These are phyloP conservation scores for Pseudomugil gertrudae DNA, from an alignment of 2,797 vertebrate species.

Conservation along the genomic window DNA sequence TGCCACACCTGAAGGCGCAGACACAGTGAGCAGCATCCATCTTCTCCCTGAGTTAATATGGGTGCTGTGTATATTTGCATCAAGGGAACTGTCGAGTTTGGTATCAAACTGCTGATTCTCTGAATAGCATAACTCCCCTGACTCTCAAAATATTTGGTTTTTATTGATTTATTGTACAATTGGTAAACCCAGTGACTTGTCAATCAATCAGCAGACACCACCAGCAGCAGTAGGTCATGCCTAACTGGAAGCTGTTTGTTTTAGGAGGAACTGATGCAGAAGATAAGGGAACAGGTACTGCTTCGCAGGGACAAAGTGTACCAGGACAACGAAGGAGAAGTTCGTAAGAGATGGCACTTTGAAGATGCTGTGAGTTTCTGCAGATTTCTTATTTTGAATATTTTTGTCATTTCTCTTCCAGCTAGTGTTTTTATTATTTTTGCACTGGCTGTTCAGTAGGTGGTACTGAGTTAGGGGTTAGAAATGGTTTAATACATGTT, in stretches of 20 bases:
- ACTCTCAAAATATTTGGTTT: not conserved
- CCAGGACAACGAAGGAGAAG: slow-evolving; percentile 84
- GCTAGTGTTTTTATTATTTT: not conserved
- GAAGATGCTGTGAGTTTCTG: slow-evolving; percentile 82
- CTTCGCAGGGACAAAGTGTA: slow-evolving; percentile 80
- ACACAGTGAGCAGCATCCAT: slow-evolving; percentile 56
- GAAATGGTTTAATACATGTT: not conserved
- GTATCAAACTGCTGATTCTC: not conserved
- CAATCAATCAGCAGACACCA: not conserved
- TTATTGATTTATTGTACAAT: not conserved
- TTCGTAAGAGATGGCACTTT: slow-evolving; percentile 86
- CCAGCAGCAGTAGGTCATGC: not conserved
- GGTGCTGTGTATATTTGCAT: not conserved
- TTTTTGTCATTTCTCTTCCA: not conserved
- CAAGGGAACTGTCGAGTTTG: not conserved
- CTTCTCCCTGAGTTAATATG: not conserved
- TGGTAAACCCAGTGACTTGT: not conserved
- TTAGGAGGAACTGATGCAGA: slow-evolving; percentile 83
- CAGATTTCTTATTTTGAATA: not conserved
- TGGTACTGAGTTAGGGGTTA: not conserved
- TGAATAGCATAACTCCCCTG: not conserved
- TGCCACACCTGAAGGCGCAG: slow-evolving; percentile 63
- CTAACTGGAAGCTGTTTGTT: slow-evolving; percentile 7
- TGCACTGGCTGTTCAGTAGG: not conserved
- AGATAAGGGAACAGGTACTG: slow-evolving; percentile 82